These are phyloP conservation scores for Neuroscelio doddi DNA, from an alignment of 2,888 invertebrate genomes.

Conservation along the genomic window DNA sequence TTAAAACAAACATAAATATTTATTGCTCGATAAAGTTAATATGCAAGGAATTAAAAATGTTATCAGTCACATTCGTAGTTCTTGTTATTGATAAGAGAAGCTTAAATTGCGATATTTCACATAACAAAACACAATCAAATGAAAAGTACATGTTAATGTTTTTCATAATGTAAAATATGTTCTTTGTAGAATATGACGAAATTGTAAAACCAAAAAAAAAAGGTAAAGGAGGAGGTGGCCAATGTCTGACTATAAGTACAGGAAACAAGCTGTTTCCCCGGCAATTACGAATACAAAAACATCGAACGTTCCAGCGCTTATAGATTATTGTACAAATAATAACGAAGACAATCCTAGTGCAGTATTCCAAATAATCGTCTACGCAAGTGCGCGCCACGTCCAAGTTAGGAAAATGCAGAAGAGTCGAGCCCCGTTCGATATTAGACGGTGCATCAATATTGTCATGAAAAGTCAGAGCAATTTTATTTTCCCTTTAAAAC, in stretches of 20 bases:
- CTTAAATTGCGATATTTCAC: too few species aligned
- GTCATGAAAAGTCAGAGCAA: constrained; percentile 19
- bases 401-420: constrained; percentile 31
- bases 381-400: constrained; percentile 43
- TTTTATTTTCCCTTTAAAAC: too few species aligned
- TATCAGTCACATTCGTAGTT: too few species aligned
- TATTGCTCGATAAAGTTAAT: too few species aligned
- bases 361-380: constrained; percentile 34
- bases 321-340: constrained; percentile 26
- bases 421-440: constrained; percentile 42
- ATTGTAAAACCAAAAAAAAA: too few species aligned
- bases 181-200: too few species aligned
- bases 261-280: constrained; percentile 6
- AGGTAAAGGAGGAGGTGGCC: constrained; percentile 3
- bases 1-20: too few species aligned
- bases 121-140: too few species aligned
- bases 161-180: too few species aligned
- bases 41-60: too few species aligned
- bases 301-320: constrained; percentile 20
- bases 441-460: constrained; percentile 27
- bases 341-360: constrained; percentile 19
- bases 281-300: constrained; percentile 9
- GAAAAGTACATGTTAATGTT: too few species aligned
- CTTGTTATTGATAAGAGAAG: too few species aligned
- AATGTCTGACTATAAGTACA: neutral